Evolutionary conservation across 2,888 invertebrate species (phyloP).

Genomic region (Cantharis flavilabris): DNA sequence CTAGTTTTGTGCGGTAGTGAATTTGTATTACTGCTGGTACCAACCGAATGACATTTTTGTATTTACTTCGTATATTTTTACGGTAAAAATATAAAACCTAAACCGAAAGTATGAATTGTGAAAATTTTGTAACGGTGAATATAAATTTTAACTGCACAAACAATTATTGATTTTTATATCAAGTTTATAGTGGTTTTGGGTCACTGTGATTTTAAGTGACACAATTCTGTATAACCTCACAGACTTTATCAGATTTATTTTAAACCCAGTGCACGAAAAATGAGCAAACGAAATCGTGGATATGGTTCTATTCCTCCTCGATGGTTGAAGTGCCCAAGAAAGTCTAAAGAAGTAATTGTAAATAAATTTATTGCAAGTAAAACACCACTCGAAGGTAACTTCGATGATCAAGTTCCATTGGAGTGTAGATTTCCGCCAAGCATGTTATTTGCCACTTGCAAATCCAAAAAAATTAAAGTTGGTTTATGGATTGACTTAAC

Average conservation of each 20-base stretch:
- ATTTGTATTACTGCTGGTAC: not conserved
- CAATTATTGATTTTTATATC: not conserved
- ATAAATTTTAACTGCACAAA: not conserved
- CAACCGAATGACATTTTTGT: not conserved
- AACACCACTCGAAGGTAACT: slow-evolving; percentile 85
- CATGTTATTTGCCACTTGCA: slow-evolving; percentile 83
- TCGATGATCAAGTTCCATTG: slow-evolving; percentile 83
- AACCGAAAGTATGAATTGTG: not conserved
- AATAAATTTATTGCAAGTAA: slow-evolving; percentile 93
- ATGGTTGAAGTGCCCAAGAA: slow-evolving; percentile 88
- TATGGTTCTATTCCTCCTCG: slow-evolving; percentile 79
- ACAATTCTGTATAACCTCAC: not conserved
- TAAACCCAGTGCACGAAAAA: slow-evolving; percentile 15
- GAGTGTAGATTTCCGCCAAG: slow-evolving; percentile 82
- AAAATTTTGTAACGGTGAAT: not conserved
- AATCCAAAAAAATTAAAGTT: slow-evolving; percentile 79
- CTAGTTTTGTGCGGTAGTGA: not conserved
- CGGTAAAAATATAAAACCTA: not conserved
- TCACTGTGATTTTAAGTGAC: not conserved
- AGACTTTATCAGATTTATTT: not conserved
- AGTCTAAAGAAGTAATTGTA: slow-evolving; percentile 71
- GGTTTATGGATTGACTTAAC: slow-evolving; percentile 98
- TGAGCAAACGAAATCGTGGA: slow-evolving; percentile 46
- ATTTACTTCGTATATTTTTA: not conserved
- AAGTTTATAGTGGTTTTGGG: not conserved